Percentiles rank a stretch among this genome's conserved stretches.
Conservation (phyloP, 2,888 invertebrate species). For the Euclidia mi region DNA sequence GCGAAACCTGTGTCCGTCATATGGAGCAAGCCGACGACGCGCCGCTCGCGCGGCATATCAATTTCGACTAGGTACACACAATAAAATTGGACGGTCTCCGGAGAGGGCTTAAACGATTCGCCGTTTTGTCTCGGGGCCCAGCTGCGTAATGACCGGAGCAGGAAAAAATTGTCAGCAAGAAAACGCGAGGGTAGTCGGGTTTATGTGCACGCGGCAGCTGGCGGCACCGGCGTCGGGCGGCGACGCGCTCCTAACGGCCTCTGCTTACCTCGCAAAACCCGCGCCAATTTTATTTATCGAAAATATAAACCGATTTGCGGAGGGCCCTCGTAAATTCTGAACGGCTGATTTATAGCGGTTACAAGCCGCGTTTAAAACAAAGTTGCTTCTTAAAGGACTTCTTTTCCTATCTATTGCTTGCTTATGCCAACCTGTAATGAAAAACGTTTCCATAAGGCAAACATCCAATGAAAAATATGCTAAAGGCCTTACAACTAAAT, state of each 20-base stretch:
- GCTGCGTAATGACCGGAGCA: slow-evolving; percentile 89
- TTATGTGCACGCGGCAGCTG: slow-evolving; percentile 87
- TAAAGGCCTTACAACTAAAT: no score
- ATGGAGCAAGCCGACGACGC: slow-evolving; percentile 70
- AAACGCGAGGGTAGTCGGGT: slow-evolving; percentile 89
- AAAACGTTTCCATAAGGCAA: slow-evolving; percentile 11
- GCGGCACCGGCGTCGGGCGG: slow-evolving; percentile 74
- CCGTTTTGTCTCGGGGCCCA: slow-evolving; percentile 90
- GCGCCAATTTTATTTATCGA: slow-evolving; percentile 90
- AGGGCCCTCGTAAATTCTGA: slow-evolving; percentile 87
- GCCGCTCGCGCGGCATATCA: slow-evolving; percentile 86
- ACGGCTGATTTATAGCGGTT: slow-evolving; percentile 88
- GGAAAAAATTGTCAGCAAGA: slow-evolving; percentile 90
- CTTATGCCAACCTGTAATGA: slow-evolving; percentile 54
- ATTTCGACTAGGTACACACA: slow-evolving; percentile 89
- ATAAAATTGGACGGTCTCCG: slow-evolving; percentile 89
- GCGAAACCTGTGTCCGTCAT: slow-evolving; percentile 72
- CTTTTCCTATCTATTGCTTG: slow-evolving; percentile 66
- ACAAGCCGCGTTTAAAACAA: slow-evolving; percentile 86
- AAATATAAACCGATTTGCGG: slow-evolving; percentile 90
- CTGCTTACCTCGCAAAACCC: slow-evolving; percentile 90
- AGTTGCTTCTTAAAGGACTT: slow-evolving; percentile 83
- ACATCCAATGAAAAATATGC: not conserved
- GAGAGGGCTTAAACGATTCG: slow-evolving; percentile 90
- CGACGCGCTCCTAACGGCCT: slow-evolving; percentile 88